Conservation (phyloP, 2,113 vertebrate species). For the Onychostoma macrolepis region DNA sequence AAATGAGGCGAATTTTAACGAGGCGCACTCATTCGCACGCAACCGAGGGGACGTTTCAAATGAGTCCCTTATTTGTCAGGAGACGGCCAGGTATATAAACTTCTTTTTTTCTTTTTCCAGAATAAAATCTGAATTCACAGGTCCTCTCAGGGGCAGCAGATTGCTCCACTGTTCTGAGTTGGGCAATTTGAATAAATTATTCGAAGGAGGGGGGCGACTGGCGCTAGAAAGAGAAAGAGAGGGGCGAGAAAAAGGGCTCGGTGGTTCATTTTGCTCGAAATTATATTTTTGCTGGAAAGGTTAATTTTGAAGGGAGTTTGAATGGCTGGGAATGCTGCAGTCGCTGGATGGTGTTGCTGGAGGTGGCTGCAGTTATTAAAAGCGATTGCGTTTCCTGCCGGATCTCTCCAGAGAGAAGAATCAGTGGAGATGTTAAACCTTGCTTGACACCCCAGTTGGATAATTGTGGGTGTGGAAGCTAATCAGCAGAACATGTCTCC, state of each 20-base stretch:
- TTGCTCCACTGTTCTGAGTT: constrained; percentile 99
- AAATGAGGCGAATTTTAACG: constrained; percentile 99
- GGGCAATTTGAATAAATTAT: constrained; percentile 99
- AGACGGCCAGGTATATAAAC: constrained; percentile 95
- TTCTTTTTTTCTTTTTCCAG: constrained; percentile 76
- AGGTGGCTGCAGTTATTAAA: constrained; percentile 99
- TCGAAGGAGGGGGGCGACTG: constrained; percentile 72
- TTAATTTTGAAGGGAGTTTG: constrained; percentile 99
- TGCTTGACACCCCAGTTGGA: constrained; percentile 99
- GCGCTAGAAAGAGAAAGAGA: constrained; percentile 52
- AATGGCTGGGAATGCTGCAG: constrained; percentile 95
- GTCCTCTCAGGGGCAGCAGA: constrained; percentile 94
- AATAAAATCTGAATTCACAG: constrained; percentile 83
- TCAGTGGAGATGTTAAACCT: constrained; percentile 99
- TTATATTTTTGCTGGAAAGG: constrained; percentile 99
- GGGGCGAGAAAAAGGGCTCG: constrained; percentile 84
- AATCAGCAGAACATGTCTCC: constrained; percentile 99
- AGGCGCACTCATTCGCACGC: constrained; percentile 71
- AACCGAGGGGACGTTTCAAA: constrained; percentile 79
- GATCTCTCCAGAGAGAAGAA: constrained; percentile 99
- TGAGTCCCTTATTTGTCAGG: constrained; percentile 95
- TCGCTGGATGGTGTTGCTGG: constrained; percentile 86
- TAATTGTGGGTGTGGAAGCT: constrained; percentile 99
- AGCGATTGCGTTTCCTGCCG: constrained; percentile 99
- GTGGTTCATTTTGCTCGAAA: constrained; percentile 99